Conservation (phyloP, 2,888 invertebrate genomes). For the Eulithis prunata region DNA sequence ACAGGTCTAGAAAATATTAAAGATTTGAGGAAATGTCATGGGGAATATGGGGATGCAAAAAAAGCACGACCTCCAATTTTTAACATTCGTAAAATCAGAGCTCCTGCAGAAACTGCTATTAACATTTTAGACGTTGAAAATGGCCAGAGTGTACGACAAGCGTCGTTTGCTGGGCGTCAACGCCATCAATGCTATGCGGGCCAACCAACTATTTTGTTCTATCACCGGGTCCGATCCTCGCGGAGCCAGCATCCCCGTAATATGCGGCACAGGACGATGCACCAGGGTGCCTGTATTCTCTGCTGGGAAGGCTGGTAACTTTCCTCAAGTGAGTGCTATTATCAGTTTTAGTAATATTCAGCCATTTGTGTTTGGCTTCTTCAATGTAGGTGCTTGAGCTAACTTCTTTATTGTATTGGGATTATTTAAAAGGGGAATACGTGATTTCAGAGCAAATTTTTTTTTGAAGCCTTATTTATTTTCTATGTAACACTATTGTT, state of each 20-base stretch:
- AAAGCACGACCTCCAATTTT: too few species aligned
- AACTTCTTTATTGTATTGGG: too few species aligned
- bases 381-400: too few species aligned
- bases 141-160: constrained; percentile 58
- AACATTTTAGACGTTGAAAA: constrained; percentile 60
- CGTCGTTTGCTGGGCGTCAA: constrained; percentile 71
- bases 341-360: background rate
- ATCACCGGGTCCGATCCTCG: constrained; percentile 62
- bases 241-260: constrained; percentile 56
- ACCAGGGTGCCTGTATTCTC: constrained; percentile 76
- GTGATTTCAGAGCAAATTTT: background rate
- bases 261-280: constrained; percentile 69
- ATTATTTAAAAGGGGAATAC: too few species aligned
- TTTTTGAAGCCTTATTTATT: background rate
- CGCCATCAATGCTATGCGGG: constrained; percentile 73
- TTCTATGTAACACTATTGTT: background rate
- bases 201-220: constrained; percentile 71
- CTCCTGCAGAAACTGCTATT: background rate
- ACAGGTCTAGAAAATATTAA: too few species aligned
- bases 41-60: too few species aligned
- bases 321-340: constrained; percentile 56
- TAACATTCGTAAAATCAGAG: too few species aligned
- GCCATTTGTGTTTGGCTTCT: too few species aligned
- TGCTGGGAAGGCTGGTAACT: constrained; percentile 57
- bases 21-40: too few species aligned